Conservation (phyloP, 2,888 invertebrate species). For the Nephrotoma flavescens region DNA sequence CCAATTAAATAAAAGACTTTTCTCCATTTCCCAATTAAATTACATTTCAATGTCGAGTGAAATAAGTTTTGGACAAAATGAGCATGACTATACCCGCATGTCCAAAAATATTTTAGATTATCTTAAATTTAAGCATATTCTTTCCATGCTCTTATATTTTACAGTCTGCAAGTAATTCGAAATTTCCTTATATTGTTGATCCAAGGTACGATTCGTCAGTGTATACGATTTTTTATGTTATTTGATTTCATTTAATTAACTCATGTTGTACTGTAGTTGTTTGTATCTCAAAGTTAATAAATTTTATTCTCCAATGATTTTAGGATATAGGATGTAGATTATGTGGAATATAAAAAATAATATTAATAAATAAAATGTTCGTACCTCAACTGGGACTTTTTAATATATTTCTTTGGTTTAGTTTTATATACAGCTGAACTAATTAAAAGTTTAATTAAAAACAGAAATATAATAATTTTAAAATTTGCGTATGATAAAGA, state of each 20-base stretch:
- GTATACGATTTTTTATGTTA: not conserved
- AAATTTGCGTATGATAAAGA: too few relatives aligned
- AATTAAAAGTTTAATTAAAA: not conserved
- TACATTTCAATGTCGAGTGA: not conserved
- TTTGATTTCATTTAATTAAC: not conserved
- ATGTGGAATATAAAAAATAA: not conserved
- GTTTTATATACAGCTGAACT: not conserved
- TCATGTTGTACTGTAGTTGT: not conserved
- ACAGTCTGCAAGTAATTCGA: not conserved
- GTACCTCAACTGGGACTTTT: not conserved
- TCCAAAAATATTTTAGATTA: not conserved
- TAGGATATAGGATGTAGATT: not conserved
- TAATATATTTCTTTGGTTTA: not conserved
- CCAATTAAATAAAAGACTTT: not conserved
- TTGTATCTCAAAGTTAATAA: not conserved
- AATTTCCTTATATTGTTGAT: not conserved
- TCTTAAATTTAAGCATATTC: not conserved
- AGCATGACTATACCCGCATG: not conserved
- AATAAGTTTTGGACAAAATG: not conserved
- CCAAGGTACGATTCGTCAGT: not conserved
- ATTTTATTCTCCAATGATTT: not conserved
- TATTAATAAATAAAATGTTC: not conserved
- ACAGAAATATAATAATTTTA: not conserved
- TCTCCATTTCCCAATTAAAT: not conserved
- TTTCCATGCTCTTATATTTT: not conserved